Conservation (phyloP, 2,797 vertebrate species). For the Fratercula arctica region DNA sequence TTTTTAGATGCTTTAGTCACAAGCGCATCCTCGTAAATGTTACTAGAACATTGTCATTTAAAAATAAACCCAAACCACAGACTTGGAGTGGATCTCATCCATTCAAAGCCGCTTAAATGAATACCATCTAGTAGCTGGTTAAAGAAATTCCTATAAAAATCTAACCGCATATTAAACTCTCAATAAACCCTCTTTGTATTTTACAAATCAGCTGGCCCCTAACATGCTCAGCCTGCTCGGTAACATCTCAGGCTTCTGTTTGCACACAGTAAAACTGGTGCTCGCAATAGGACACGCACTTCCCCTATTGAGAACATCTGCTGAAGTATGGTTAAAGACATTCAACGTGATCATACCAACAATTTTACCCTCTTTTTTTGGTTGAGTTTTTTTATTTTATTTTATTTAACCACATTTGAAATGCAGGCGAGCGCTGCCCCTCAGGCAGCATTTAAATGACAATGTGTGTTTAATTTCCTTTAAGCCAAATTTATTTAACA, state of each 20-base stretch:
- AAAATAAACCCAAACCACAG: constrained; percentile 34
- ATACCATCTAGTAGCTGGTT: background rate
- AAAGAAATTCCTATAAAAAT: background rate
- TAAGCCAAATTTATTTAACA: constrained; percentile 22
- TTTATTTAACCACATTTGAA: background rate
- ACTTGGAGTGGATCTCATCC: background rate
- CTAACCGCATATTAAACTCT: background rate
- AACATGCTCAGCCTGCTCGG: background rate
- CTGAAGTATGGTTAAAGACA: background rate
- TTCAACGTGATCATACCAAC: background rate
- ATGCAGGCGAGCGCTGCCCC: accelerated
- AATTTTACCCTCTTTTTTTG: background rate
- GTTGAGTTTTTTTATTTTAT: too few relatives aligned
- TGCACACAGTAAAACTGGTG: background rate
- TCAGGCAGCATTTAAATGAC: background rate
- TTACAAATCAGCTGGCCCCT: background rate
- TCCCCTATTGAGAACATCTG: background rate
- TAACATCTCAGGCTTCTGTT: background rate
- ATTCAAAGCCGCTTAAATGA: background rate
- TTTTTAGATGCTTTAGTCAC: constrained; percentile 16
- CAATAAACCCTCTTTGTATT: background rate
- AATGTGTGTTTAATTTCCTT: constrained; percentile 38
- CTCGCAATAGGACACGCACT: background rate
- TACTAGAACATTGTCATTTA: background rate
- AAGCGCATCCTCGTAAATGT: background rate